These are phyloP conservation scores for Dryoscopus gambensis DNA, from an alignment of 2,113 vertebrate species.

Conservation along the genomic window DNA sequence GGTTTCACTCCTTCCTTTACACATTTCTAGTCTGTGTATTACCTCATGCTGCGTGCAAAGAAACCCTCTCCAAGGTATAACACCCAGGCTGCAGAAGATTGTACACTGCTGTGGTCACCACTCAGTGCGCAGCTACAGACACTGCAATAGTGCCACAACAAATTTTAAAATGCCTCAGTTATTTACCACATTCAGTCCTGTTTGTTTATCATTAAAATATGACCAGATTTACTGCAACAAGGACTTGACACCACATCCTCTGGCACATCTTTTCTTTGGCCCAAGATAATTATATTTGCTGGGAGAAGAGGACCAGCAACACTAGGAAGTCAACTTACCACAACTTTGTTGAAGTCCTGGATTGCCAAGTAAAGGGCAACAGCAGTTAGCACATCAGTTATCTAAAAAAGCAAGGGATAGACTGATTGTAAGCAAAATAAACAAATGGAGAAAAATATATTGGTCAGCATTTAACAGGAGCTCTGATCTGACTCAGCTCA, in stretches of 20 bases:
- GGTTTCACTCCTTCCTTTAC: neutral
- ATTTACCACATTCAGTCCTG: neutral
- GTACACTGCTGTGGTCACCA: neutral
- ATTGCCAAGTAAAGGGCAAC: slow-evolving; percentile 91
- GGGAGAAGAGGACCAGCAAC: neutral
- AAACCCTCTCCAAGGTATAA: neutral
- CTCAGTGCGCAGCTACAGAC: neutral
- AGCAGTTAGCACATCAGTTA: slow-evolving; percentile 90
- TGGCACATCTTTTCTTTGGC: neutral
- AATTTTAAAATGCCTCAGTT: neutral
- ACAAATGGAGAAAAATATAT: neutral
- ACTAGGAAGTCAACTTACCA: slow-evolving; percentile 77
- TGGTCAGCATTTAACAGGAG: neutral
- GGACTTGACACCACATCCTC: neutral
- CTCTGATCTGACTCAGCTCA: neutral
- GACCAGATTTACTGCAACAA: neutral
- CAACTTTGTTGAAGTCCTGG: slow-evolving; percentile 91
- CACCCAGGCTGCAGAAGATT: neutral
- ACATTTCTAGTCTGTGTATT: neutral
- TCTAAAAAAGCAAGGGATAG: slow-evolving; percentile 63
- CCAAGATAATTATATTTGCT: neutral
- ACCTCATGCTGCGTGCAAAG: neutral
- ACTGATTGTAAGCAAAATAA: neutral
- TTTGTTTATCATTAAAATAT: neutral
- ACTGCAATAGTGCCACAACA: neutral